Percentiles rank a stretch among this genome's conserved stretches.
phyloP scores from a whole-genome alignment of 2,113 vertebrate species.

The Pangasianodon gigas region DNA sequence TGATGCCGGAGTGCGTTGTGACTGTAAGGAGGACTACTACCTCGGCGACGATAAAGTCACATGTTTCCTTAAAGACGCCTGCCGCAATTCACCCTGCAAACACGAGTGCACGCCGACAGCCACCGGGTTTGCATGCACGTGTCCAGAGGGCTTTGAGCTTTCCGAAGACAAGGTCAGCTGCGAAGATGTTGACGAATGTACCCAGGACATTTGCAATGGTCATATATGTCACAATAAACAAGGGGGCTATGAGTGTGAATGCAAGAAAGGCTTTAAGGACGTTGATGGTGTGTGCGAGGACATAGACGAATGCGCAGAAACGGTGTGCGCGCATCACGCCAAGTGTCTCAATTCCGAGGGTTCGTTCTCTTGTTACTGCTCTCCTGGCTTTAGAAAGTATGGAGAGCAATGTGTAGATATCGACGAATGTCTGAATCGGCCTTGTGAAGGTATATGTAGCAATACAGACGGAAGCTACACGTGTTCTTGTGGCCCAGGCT shows the following conservation, averaged over 20 bases:
- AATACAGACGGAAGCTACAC: conserved; percentile 67
- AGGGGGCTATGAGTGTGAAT: conserved; percentile 66
- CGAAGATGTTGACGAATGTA: conserved; percentile 69
- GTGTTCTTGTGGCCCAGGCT: conserved; percentile 57
- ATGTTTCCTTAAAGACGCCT: conserved; percentile 58
- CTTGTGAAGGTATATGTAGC: conserved; percentile 62
- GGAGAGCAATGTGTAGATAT: conserved; percentile 63
- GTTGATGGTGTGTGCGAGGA: conserved; percentile 62
- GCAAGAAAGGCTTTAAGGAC: conserved; percentile 61
- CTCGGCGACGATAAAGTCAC: conserved; percentile 61
- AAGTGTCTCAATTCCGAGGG: conserved; percentile 66
- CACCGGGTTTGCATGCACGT: conserved; percentile 61
- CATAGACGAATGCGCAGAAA: conserved; percentile 65
- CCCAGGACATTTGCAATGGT: conserved; percentile 50
- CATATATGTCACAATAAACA: conserved; percentile 62
- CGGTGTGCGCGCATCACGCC: conserved; percentile 58
- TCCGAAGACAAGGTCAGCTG: conserved; percentile 63
- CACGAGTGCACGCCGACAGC: conserved; percentile 55
- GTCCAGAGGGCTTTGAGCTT: conserved; percentile 65
- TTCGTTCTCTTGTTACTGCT: conserved; percentile 70
- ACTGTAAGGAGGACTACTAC: conserved; percentile 64
- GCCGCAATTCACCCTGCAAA: conserved; percentile 59
- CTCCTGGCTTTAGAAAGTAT: conserved; percentile 58
- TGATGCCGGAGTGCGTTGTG: conserved; percentile 50
- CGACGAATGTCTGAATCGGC: conserved; percentile 60